phyloP scores from a whole-genome alignment of 1,140 invertebrate species.

The Magallana ariakensis region DNA sequence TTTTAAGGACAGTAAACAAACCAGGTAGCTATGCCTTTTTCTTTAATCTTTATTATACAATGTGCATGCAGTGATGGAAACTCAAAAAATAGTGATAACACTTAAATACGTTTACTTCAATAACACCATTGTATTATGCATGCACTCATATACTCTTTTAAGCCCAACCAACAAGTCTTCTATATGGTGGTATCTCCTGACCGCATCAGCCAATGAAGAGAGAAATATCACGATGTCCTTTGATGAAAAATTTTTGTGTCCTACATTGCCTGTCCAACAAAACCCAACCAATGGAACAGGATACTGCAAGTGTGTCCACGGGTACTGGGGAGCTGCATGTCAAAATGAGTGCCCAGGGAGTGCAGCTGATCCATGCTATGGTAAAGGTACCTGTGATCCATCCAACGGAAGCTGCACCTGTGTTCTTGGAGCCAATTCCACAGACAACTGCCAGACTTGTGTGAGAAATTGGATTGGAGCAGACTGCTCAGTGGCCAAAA shows the following conservation, averaged over 20 bases:
- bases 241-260: not conserved
- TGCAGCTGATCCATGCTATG: conserved; percentile 58
- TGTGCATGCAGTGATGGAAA: too few species aligned
- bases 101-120: too few species aligned
- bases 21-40: too few species aligned
- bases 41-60: too few species aligned
- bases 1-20: too few species aligned
- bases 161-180: too few species aligned
- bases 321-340: conserved; percentile 66
- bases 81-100: too few species aligned
- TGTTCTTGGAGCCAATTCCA: conserved; percentile 37
- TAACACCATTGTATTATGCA: too few species aligned
- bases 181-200: too few species aligned
- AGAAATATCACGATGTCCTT: too few species aligned
- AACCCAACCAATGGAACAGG: conserved; percentile 30
- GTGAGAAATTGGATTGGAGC: conserved; percentile 59
- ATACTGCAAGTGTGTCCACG: conserved; percentile 62
- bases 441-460: conserved; percentile 59
- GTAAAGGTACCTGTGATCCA: conserved; percentile 60
- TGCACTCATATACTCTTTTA: not conserved
- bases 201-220: too few species aligned
- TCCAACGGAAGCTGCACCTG: conserved; percentile 60
- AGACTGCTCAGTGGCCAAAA: conserved; percentile 62
- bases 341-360: conserved; percentile 63
- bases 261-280: not conserved